A percentile compares a stretch with the other conserved stretches of the same genome.
These are phyloP conservation scores for Cherax destructor DNA, from an alignment of 1,140 invertebrate species.

Conservation along the genomic window DNA sequence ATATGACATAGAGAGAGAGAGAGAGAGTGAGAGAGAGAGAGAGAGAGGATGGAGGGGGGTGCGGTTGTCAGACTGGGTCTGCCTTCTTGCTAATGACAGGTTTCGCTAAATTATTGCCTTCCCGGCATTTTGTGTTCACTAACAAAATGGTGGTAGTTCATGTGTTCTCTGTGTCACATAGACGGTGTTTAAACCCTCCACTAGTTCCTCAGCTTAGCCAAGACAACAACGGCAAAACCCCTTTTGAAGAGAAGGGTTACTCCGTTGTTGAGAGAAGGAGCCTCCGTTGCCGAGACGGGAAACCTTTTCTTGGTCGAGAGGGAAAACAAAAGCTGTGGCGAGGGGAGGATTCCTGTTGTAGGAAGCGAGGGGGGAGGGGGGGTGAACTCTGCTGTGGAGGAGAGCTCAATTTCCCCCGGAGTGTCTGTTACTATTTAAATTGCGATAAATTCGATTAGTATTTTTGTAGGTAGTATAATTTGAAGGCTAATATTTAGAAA, in stretches of 20 bases:
- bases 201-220: too few species aligned
- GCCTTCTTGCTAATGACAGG: conserved; percentile 58
- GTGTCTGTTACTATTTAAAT: not conserved
- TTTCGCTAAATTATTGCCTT: conserved; percentile 50
- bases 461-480: not conserved
- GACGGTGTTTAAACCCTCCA: not conserved
- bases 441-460: not conserved
- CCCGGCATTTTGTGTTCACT: conserved; percentile 62
- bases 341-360: too few species aligned
- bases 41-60: not conserved
- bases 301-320: too few species aligned
- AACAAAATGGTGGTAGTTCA: conserved; percentile 55
- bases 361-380: too few species aligned
- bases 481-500: too few species aligned
- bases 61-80: not conserved
- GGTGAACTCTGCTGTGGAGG: too few species aligned
- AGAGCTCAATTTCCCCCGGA: not conserved
- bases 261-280: too few species aligned
- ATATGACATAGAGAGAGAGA: not conserved
- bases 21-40: conserved; percentile 4
- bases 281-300: too few species aligned
- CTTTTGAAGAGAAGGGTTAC: too few species aligned
- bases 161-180: not conserved
- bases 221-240: too few species aligned
- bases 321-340: too few species aligned